Conservation (phyloP, 2,888 invertebrate genomes). For the Cinara cedri region DNA sequence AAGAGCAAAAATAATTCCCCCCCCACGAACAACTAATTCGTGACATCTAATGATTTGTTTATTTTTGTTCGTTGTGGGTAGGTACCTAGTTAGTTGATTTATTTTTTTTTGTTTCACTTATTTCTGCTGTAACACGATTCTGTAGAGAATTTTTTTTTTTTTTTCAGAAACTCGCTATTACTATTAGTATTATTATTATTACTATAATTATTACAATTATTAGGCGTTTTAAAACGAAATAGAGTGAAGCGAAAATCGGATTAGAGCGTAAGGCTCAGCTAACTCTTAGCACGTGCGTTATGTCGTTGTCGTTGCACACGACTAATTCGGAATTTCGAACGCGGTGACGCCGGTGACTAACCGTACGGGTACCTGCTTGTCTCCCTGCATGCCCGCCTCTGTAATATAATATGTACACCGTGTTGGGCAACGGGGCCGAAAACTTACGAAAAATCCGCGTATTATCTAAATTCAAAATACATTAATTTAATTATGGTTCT, state of each 20-base stretch:
- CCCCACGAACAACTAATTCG: too few species aligned
- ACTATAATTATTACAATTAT: too few species aligned
- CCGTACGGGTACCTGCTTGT: too few species aligned
- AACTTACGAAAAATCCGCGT: slow-evolving; percentile 25
- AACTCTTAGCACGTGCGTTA: background rate
- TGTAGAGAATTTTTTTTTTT: background rate
- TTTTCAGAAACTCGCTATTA: too few species aligned
- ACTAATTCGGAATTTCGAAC: slow-evolving; percentile 20
- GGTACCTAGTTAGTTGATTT: too few species aligned
- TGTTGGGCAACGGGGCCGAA: slow-evolving; percentile 39
- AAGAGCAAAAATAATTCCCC: too few species aligned
- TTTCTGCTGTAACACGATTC: background rate
- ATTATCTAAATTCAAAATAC: background rate
- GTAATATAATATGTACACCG: too few species aligned
- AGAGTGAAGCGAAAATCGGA: slow-evolving; percentile 8
- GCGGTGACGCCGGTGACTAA: background rate
- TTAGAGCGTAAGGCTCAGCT: too few species aligned
- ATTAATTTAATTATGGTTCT: slow-evolving; percentile 26
- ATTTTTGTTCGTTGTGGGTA: too few species aligned
- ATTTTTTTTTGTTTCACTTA: too few species aligned
- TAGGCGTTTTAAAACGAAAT: background rate
- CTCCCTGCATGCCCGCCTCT: too few species aligned
- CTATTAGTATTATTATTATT: background rate
- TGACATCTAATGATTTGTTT: too few species aligned
- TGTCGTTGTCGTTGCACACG: slow-evolving; percentile 24